Base-by-base conservation (phyloP, 2,888 invertebrate species). In the Epinotia nisella region DNA sequence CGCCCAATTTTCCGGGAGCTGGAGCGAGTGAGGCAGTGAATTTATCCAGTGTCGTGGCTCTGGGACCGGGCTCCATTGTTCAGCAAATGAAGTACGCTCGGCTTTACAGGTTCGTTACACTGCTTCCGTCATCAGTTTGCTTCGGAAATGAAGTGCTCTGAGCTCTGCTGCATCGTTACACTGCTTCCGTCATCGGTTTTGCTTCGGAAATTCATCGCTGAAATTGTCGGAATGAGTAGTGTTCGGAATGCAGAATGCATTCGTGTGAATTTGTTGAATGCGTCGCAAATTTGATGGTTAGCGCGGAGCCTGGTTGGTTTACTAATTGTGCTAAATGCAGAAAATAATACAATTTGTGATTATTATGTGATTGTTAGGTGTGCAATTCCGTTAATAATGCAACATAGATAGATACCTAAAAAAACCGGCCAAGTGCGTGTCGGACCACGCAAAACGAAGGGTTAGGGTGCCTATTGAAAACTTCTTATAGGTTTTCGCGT, bases 1-100 rank as follows among this genome's bases (percentile, higher is more conserved):
- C 87, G 89, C 88, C 90, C 92, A 91, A 92, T 93, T 93, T 93
- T 91, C 91, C 91, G 89, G 89, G 89, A 85, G 89, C 86, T 88
- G 87, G 90, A 88, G 88, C 91, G 83, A 87, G 87, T 88, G 35
- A 35, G 86, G 85, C 84, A 91, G 84, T 90, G 91, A 90, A 93
- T 93, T 93, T 93, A 93, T 92, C 90, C 92, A 82, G 89, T 88
- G 88, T 83, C 88, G 88, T 89, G 88, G 87, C 87, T 84, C 78
- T 82, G 86, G 85, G 88, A 84, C 84, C 85, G 84, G 84, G 82
- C 80, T 82, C 90, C 84, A 92, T 93, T 93, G 93, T 93, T 92
- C 90, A 87, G 87, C 87, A 91, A 93, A 93, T 92, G 91, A 92
- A 93, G 88, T 91, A 88, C 88, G 82, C 87, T 82, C 81, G 83